A percentile compares a stretch with the other conserved stretches of the same genome.
Conservation (phyloP, 2,888 invertebrate species). For the Physocephala rufipes region DNA sequence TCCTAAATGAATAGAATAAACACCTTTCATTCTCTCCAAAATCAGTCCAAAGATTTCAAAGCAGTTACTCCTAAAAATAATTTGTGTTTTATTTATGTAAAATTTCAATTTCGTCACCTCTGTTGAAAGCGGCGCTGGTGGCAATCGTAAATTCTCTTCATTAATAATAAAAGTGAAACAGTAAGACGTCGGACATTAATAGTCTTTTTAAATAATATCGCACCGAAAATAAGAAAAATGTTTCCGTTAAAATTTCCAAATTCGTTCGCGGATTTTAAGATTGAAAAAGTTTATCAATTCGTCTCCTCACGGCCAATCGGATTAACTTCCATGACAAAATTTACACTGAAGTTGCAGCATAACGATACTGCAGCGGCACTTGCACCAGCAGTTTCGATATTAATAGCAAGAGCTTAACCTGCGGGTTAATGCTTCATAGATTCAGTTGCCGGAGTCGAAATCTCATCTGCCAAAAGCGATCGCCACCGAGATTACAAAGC, state of each 20-base stretch:
- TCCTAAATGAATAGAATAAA: too few species aligned
- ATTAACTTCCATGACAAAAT: constrained; percentile 9
- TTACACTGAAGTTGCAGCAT: not conserved
- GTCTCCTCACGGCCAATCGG: not conserved
- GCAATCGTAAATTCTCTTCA: too few species aligned
- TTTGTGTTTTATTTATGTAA: too few species aligned
- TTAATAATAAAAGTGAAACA: too few species aligned
- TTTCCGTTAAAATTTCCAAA: not conserved
- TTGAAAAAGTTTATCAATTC: not conserved
- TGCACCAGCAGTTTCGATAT: constrained; percentile 10
- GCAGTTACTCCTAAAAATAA: too few species aligned
- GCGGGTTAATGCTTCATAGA: constrained; percentile 17
- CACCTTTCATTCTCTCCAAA: too few species aligned
- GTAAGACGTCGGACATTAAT: too few species aligned
- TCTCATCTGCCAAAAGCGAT: constrained; percentile 10
- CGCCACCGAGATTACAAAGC: not conserved
- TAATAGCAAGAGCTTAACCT: constrained; percentile 17
- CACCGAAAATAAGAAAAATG: not conserved
- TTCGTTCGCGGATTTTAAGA: not conserved
- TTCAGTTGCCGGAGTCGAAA: not conserved
- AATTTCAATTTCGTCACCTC: too few species aligned
- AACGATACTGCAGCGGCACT: constrained; percentile 12
- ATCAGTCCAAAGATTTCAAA: too few species aligned
- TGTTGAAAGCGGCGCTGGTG: too few species aligned
- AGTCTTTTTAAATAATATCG: too few species aligned